Conservation (phyloP, 2,113 vertebrate species). For the Callithrix jacchus region DNA sequence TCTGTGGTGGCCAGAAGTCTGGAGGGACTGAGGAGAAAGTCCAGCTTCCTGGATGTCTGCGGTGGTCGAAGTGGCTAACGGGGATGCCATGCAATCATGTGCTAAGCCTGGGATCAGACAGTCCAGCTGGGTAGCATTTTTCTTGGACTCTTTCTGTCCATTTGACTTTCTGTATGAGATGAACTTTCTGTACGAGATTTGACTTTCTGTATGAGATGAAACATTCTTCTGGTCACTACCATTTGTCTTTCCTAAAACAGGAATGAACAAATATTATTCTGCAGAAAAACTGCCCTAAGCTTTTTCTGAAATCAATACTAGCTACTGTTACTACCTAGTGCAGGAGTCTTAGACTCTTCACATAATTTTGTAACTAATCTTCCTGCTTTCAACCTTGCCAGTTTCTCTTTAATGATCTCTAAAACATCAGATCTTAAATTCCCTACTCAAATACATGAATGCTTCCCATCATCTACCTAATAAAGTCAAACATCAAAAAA, state of each 20-base stretch:
- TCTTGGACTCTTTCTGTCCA: not conserved
- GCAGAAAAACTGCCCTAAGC: conserved; percentile 11
- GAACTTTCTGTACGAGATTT: not conserved
- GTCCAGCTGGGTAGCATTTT: conserved; percentile 2
- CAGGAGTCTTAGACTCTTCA: not conserved
- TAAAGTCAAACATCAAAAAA: not conserved
- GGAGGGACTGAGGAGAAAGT: conserved; percentile 2
- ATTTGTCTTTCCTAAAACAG: conserved; percentile 64
- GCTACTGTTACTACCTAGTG: not conserved
- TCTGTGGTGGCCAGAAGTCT: conserved; percentile 1
- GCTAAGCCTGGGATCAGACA: not conserved
- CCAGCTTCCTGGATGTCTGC: conserved; percentile 40
- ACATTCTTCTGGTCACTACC: conserved; percentile 54
- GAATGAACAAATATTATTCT: not conserved
- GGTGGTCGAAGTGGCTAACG: conserved; percentile 64
- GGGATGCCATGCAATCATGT: not conserved
- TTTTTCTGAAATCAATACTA: conserved; percentile 25
- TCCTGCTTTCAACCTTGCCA: not conserved
- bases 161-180: not conserved
- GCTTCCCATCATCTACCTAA: not conserved
- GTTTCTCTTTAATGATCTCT: not conserved
- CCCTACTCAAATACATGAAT: not conserved
- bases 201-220: not conserved
- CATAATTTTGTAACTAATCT: not conserved
- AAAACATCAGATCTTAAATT: conserved; percentile 22